These are phyloP conservation scores for Heliocidaris tuberculata DNA, from an alignment of 35 echinoderm and acorn worm genomes.

Conservation along the genomic window DNA sequence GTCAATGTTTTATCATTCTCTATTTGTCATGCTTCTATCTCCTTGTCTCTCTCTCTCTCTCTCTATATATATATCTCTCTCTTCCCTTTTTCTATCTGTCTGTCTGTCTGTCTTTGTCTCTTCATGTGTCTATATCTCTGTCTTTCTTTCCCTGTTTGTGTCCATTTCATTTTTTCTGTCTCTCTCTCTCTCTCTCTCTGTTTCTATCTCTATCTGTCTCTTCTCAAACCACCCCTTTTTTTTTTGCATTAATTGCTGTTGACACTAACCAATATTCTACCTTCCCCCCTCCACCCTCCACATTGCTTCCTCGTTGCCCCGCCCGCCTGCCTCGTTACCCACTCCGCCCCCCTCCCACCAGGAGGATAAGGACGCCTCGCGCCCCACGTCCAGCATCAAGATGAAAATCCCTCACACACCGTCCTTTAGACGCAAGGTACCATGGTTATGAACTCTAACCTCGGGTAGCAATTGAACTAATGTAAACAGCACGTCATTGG, in stretches of 20 bases:
- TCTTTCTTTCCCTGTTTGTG: neutral
- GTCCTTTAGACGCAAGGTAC: slow-evolving; percentile 68
- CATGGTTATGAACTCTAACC: slow-evolving; percentile 1
- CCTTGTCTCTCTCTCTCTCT: neutral
- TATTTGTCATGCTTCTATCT: neutral
- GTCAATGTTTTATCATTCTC: neutral
- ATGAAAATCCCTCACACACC: slow-evolving; percentile 75
- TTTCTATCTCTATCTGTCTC: neutral
- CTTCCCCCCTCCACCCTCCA: neutral
- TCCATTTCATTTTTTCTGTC: neutral
- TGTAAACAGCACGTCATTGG: neutral
- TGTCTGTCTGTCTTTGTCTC: neutral
- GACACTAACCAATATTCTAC: neutral
- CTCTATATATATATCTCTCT: neutral
- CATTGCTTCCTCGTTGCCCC: neutral
- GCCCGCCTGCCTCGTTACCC: neutral
- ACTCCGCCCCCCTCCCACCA: slow-evolving; percentile 27
- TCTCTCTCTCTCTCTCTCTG: slow-evolving; percentile 12
- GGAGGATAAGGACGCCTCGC: slow-evolving; percentile 25
- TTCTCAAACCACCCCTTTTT: neutral
- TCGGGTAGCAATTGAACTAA: slow-evolving; percentile 3
- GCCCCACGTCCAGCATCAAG: slow-evolving; percentile 41
- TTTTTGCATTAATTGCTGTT: slow-evolving; percentile 17
- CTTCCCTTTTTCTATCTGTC: neutral
- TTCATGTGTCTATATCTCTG: neutral